A percentile compares a stretch with the other conserved stretches of the same genome.
These are phyloP conservation scores for Cromileptes altivelis DNA, from an alignment of 2,113 vertebrate species.

Conservation along the genomic window DNA sequence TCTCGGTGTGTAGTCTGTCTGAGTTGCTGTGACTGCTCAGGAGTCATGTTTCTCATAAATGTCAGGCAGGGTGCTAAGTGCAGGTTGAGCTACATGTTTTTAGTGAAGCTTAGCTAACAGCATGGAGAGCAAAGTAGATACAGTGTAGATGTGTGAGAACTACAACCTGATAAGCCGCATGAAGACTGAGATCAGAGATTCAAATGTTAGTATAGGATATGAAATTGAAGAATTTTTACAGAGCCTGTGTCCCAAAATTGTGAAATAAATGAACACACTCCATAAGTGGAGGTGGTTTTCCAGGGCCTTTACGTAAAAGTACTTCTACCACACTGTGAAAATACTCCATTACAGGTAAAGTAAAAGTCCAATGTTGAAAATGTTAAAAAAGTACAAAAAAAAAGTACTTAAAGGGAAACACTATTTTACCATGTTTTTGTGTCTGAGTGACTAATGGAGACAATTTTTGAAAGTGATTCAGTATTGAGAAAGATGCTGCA, in stretches of 20 bases:
- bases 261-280: background rate
- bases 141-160: slow-evolving; percentile 67
- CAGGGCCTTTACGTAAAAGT: no score
- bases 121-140: slow-evolving; percentile 54
- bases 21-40: slow-evolving; percentile 41
- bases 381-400: no score
- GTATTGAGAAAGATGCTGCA: no score
- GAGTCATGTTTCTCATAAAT: slow-evolving; percentile 79
- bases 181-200: slow-evolving; percentile 6
- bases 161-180: slow-evolving; percentile 42
- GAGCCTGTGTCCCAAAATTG: background rate
- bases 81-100: slow-evolving; percentile 70
- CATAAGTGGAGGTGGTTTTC: no score
- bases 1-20: slow-evolving; percentile 45
- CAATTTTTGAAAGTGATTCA: no score
- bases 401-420: no score
- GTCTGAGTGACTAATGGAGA: no score
- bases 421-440: no score
- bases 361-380: no score
- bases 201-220: background rate
- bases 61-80: slow-evolving; percentile 81
- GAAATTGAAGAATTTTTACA: background rate
- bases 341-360: no score
- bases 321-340: no score
- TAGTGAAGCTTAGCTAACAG: slow-evolving; percentile 64